Evolutionary conservation across 2,113 vertebrate genomes (phyloP).

Genomic region (Mugil cephalus): DNA sequence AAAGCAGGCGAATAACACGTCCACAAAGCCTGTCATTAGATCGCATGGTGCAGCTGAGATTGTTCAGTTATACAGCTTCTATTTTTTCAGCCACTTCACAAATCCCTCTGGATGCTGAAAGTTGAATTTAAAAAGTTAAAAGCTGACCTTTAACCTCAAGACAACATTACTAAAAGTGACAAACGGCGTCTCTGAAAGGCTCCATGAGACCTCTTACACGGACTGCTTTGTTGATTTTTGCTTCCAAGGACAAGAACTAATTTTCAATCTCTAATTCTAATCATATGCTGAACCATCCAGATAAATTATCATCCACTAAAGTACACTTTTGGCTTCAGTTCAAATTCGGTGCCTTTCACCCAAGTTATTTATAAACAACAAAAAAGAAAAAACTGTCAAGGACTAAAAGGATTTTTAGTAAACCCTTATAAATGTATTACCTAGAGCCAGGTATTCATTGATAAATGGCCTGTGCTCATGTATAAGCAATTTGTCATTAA

Average conservation of each 20-base stretch:
- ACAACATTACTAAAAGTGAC: neutral
- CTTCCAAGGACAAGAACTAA: slow-evolving; percentile 31
- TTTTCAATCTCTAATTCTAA: slow-evolving; percentile 22
- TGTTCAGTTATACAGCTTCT: neutral
- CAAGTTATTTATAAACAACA: slow-evolving; percentile 46
- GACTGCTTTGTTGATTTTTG: slow-evolving; percentile 9
- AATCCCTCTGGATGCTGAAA: neutral
- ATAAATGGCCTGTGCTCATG: slow-evolving; percentile 18
- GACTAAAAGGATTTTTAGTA: slow-evolving; percentile 52
- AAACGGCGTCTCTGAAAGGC: slow-evolving; percentile 6
- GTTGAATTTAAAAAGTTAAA: neutral
- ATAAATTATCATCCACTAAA: slow-evolving; percentile 51
- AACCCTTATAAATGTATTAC: slow-evolving; percentile 41
- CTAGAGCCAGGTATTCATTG: slow-evolving; percentile 13
- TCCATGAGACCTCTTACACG: neutral
- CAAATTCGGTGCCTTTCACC: slow-evolving; percentile 29
- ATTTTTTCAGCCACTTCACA: neutral
- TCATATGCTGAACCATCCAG: slow-evolving; percentile 5
- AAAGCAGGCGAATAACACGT: too few species aligned
- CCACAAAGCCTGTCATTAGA: neutral
- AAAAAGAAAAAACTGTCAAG: slow-evolving; percentile 15
- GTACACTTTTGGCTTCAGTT: slow-evolving; percentile 49
- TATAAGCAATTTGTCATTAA: slow-evolving; percentile 27
- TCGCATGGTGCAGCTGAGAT: neutral
- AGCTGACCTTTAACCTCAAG: neutral